Evolutionary conservation across 1,140 invertebrate species (phyloP), one percentile per base, ranked within the genome.

Genomic region (Sarcophaga bullata): DNA sequence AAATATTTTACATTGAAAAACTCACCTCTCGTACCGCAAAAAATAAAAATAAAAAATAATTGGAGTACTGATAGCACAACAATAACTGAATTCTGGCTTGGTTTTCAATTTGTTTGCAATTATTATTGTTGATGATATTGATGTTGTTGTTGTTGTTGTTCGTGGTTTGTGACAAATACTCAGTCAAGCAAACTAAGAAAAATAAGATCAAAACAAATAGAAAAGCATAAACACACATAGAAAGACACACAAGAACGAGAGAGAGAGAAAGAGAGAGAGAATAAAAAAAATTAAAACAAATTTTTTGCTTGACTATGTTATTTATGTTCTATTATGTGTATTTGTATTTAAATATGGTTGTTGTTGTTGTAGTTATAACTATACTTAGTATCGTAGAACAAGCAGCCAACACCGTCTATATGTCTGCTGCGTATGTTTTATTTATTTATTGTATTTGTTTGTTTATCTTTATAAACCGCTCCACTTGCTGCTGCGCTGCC

Each of bases 391-490:
- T 37, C 1, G 8, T 19, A 17, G 17, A 10, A 68, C 62, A 19
- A 37, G 25, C 25, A 37, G 25, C 25, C 62, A 19, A 19, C 54
- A 68, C n/a, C 17, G 62, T 68, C 62, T 68, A 19, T 19, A 68
- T 68, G 62, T 68, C 62, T 68, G 8, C 19, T 6, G 19, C 19
- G 17, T 19, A 68, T 58, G n/a, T 58, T 37, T 58, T 58, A 58
- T 58, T 58, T 58, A 58, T 58, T 58, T 58, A 58, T n/a, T 13
- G 52, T 58, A 58, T 58, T 58, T 58, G 19, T 68, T 68, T 68
- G 17, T 68, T 68, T 68, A 68, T 68, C 62, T 68, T 68, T 68
- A 68, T 68, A 9, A 68, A 15, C 62, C 62, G 62, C 62, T 68
- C 62, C 62, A 68, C 62, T 68, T 68, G 62, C 17, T 68, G 11